phyloP scores from a whole-genome alignment of 2,113 vertebrate species.

The Tachysurus fulvidraco region DNA sequence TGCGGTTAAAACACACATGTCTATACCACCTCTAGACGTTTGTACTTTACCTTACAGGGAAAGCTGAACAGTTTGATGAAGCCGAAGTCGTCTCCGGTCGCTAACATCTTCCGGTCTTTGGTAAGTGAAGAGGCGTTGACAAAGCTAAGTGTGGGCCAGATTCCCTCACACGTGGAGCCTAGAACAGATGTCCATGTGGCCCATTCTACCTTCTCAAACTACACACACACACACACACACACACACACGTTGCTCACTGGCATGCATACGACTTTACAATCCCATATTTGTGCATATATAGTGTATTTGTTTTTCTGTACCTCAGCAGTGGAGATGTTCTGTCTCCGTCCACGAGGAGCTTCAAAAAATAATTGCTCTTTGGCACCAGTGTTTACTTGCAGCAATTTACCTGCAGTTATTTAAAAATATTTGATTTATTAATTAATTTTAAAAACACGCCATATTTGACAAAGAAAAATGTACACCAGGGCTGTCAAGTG shows the following conservation, averaged over 20 bases:
- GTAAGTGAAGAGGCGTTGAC: slow-evolving; percentile 88
- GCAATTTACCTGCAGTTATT: slow-evolving; percentile 82
- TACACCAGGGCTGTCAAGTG: too few species aligned
- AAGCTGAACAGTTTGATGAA: slow-evolving; percentile 95
- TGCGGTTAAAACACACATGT: not conserved
- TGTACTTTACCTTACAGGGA: slow-evolving; percentile 82
- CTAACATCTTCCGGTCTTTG: slow-evolving; percentile 84
- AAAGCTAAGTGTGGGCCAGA: slow-evolving; percentile 88
- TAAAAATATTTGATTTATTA: slow-evolving; percentile 39
- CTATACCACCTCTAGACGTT: not conserved
- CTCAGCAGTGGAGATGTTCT: slow-evolving; percentile 81
- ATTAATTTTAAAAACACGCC: not conserved
- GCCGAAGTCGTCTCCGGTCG: slow-evolving; percentile 93
- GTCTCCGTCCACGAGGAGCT: slow-evolving; percentile 90
- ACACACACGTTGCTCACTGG: not conserved
- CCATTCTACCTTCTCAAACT: slow-evolving; percentile 96
- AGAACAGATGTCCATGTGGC: slow-evolving; percentile 91
- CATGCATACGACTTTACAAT: not conserved
- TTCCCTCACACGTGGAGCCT: slow-evolving; percentile 90
- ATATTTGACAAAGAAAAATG: not conserved
- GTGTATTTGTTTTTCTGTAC: slow-evolving; percentile 60
- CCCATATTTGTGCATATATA: not conserved
- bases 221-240: slow-evolving; percentile 40
- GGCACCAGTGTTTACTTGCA: slow-evolving; percentile 96
- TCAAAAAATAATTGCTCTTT: slow-evolving; percentile 98